Conservation (phyloP, 2,888 invertebrate genomes). For the Trichogramma dendrolimi region DNA sequence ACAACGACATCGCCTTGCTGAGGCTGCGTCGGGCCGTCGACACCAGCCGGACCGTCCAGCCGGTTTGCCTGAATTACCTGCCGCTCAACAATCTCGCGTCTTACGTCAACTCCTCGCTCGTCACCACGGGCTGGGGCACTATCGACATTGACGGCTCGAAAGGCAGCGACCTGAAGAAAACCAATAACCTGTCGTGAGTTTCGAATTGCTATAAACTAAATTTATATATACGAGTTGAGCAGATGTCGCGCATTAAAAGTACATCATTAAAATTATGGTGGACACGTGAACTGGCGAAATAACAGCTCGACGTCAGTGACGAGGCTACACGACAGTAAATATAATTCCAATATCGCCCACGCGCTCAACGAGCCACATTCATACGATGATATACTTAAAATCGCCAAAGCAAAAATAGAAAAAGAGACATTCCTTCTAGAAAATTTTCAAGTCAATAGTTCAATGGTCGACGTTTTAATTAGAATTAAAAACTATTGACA, state of each 20-base stretch:
- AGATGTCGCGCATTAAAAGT: neutral
- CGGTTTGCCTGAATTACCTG: slow-evolving; percentile 43
- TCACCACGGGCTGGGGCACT: slow-evolving; percentile 43
- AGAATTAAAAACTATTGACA: too few relatives aligned
- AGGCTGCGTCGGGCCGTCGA: slow-evolving; percentile 33
- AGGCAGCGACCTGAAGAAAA: slow-evolving; percentile 37
- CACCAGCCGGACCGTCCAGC: slow-evolving; percentile 34
- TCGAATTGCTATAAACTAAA: neutral
- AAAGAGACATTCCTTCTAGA: too few relatives aligned
- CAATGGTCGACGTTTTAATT: too few relatives aligned
- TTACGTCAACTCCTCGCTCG: slow-evolving; percentile 30
- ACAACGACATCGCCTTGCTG: slow-evolving; percentile 44
- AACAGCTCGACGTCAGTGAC: too few relatives aligned
- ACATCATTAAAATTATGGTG: neutral
- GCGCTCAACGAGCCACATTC: too few relatives aligned
- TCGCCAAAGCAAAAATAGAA: too few relatives aligned
- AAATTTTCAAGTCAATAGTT: too few relatives aligned
- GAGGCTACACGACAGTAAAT: too few relatives aligned
- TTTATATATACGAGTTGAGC: neutral
- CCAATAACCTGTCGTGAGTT: slow-evolving; percentile 39
- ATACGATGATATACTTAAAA: too few relatives aligned
- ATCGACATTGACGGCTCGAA: slow-evolving; percentile 29
- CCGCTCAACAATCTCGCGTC: slow-evolving; percentile 26
- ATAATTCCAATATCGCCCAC: too few relatives aligned
- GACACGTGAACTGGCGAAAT: neutral